Conservation (phyloP, 2,113 vertebrate genomes). For the Embiotoca jacksoni region DNA sequence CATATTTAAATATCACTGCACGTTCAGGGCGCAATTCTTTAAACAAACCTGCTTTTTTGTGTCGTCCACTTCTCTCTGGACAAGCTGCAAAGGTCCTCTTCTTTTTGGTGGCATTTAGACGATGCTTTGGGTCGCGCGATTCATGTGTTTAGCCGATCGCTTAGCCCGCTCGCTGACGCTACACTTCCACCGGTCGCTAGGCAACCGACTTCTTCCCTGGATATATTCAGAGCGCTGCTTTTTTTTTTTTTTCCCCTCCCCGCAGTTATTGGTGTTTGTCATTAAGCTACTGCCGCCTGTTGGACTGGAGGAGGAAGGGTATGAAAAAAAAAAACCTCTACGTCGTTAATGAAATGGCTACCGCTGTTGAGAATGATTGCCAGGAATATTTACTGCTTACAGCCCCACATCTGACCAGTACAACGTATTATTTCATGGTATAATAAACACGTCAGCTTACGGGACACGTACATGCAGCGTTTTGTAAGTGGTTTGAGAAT, state of each 20-base stretch:
- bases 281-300: slow-evolving; percentile 31
- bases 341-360: too few relatives aligned
- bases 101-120: slow-evolving; percentile 77
- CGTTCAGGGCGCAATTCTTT: background rate
- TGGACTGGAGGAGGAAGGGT: slow-evolving; percentile 14
- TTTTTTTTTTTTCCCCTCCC: background rate
- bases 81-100: slow-evolving; percentile 76
- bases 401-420: too few relatives aligned
- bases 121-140: background rate
- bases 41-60: slow-evolving; percentile 72
- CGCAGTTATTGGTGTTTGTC: background rate
- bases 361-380: too few relatives aligned
- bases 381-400: too few relatives aligned
- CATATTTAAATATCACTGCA: too few relatives aligned
- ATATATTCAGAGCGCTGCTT: background rate
- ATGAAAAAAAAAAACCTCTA: too few relatives aligned
- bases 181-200: slow-evolving; percentile 57
- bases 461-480: background rate
- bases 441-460: too few relatives aligned
- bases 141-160: background rate
- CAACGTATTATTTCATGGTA: too few relatives aligned
- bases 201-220: slow-evolving; percentile 53
- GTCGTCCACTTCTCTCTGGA: slow-evolving; percentile 77
- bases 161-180: slow-evolving; percentile 23
- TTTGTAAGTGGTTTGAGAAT: slow-evolving; percentile 51